Percentiles rank a stretch among this genome's conserved stretches.
Conservation (phyloP, 2,797 vertebrate genomes). For the Parambassis ranga region DNA sequence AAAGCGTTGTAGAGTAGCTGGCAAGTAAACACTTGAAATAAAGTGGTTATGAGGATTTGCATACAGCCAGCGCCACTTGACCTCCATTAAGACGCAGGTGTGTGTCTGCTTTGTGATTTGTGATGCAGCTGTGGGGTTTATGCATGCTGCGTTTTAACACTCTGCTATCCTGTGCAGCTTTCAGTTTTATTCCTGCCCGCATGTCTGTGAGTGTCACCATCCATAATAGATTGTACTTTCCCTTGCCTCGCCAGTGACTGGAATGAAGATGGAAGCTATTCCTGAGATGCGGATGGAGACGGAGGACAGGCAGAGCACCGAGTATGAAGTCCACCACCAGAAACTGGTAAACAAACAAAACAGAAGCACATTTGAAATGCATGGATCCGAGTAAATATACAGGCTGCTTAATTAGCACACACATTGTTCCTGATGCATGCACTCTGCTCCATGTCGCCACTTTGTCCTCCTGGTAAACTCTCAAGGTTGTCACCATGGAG, state of each 20-base stretch:
- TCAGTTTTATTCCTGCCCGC: too few species aligned
- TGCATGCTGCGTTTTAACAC: neutral
- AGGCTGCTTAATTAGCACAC: neutral
- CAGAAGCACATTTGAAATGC: neutral
- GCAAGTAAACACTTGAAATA: neutral
- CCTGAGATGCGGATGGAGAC: slow-evolving; percentile 93
- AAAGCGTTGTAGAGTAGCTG: too few species aligned
- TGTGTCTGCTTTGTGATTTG: slow-evolving; percentile 1
- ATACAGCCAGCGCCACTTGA: slow-evolving; percentile 25
- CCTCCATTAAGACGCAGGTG: slow-evolving; percentile 13
- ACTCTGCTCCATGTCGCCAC: slow-evolving; percentile 29
- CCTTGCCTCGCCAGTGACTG: slow-evolving; percentile 81
- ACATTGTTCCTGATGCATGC: neutral
- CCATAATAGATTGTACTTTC: slow-evolving; percentile 38
- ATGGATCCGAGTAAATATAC: neutral
- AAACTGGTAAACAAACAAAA: slow-evolving; percentile 85
- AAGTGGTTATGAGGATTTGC: slow-evolving; percentile 14
- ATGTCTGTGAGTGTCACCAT: slow-evolving; percentile 25
- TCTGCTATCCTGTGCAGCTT: neutral
- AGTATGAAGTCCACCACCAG: slow-evolving; percentile 96
- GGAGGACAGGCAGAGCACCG: slow-evolving; percentile 89
- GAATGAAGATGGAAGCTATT: slow-evolving; percentile 90
- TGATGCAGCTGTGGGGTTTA: neutral
- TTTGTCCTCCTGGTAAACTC: slow-evolving; percentile 60
- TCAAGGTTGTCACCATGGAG: slow-evolving; percentile 74